phyloP scores from a whole-genome alignment of 2,113 vertebrate genomes.

The Oryzias celebensis region DNA sequence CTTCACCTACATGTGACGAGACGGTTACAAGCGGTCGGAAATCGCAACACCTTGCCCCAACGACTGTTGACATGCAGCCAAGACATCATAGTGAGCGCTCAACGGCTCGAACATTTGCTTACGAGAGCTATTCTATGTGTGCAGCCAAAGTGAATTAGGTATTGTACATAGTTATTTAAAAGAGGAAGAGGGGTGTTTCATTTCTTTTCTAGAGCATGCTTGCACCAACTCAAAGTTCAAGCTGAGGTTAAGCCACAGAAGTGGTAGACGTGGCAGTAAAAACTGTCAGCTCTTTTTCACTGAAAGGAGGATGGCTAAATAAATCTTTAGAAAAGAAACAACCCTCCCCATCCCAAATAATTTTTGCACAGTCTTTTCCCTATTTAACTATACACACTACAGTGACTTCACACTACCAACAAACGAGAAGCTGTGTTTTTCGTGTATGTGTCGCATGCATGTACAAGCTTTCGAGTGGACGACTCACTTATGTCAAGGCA shows the following conservation, averaged over 20 bases:
- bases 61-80: constrained; percentile 71
- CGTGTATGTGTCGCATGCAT: constrained; percentile 48
- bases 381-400: constrained; percentile 43
- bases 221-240: background rate
- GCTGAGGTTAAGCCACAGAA: background rate
- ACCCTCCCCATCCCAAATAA: background rate
- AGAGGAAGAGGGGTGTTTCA: background rate
- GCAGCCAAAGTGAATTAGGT: constrained; percentile 26
- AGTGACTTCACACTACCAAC: constrained; percentile 50
- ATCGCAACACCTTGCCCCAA: constrained; percentile 51
- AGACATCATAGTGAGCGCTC: constrained; percentile 52
- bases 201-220: background rate
- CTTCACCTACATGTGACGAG: constrained; percentile 65
- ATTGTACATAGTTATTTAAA: constrained; percentile 29
- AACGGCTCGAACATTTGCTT: constrained; percentile 44
- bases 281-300: background rate
- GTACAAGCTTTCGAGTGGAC: constrained; percentile 29
- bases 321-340: constrained; percentile 1
- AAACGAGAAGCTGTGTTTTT: constrained; percentile 39
- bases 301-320: constrained; percentile 1
- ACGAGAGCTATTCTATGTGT: constrained; percentile 42
- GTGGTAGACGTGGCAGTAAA: background rate
- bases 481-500: constrained; percentile 38
- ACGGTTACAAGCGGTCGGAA: constrained; percentile 64
- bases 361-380: constrained; percentile 38